phyloP scores from a whole-genome alignment of 2,113 vertebrate species.

The Mesembrinibis cayennensis region DNA sequence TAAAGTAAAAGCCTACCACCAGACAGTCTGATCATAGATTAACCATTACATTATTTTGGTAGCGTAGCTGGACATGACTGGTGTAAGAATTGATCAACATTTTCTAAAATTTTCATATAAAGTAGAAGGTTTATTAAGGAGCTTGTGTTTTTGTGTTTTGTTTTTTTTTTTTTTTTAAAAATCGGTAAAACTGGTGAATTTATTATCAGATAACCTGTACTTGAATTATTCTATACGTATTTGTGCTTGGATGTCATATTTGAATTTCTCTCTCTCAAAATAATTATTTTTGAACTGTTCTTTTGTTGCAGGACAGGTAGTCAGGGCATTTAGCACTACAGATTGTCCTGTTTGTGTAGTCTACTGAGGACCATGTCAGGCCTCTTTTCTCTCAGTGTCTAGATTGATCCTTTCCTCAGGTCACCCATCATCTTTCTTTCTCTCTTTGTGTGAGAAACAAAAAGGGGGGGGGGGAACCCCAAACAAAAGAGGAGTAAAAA shows the following conservation, averaged over 20 bases:
- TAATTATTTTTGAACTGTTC: not conserved
- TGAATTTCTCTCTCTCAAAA: not conserved
- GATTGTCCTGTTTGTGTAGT: not conserved
- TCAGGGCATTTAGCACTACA: not conserved
- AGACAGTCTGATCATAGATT: not conserved
- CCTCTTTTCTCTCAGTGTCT: conserved; percentile 18
- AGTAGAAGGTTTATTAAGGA: not conserved
- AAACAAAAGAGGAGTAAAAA: not conserved
- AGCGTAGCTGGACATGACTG: not conserved
- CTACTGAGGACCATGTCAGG: not conserved
- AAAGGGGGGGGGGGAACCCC: not conserved
- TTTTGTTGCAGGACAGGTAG: not conserved
- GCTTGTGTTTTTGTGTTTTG: not conserved
- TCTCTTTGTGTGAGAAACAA: conserved; percentile 3
- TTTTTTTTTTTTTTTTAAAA: not conserved
- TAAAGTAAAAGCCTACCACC: not conserved
- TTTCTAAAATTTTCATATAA: not conserved
- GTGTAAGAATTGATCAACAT: not conserved
- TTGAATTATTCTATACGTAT: not conserved
- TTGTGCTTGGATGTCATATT: not conserved
- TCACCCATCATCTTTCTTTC: conserved; percentile 8
- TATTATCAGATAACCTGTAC: not conserved
- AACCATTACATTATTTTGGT: conserved; percentile 16
- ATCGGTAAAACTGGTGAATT: not conserved
- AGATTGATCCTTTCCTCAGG: conserved; percentile 10